A percentile compares a stretch with the other conserved stretches of the same genome.
These are phyloP conservation scores for Acrossocheilus wenchowensis DNA, from an alignment of 2,797 vertebrate species.

Conservation along the genomic window DNA sequence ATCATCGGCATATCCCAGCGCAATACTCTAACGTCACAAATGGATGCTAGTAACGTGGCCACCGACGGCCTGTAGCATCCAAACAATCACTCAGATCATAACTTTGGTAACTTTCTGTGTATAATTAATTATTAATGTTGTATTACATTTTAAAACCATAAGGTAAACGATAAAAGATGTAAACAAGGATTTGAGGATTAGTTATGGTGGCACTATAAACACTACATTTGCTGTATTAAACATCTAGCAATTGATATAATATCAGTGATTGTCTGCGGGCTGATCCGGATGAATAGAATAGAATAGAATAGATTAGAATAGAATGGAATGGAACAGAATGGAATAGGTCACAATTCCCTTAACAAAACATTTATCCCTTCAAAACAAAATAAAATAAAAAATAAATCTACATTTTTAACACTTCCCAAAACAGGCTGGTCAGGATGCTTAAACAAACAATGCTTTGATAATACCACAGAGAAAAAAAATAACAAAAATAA, in stretches of 20 bases:
- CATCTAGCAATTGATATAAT: neutral
- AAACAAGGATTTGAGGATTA: neutral
- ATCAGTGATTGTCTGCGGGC: neutral
- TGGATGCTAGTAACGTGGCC: neutral
- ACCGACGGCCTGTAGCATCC: neutral
- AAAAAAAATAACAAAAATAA: neutral
- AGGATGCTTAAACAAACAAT: neutral
- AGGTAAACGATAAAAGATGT: neutral
- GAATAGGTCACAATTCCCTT: too few relatives aligned
- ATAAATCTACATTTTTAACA: neutral
- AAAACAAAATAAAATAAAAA: neutral
- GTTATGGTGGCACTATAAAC: neutral
- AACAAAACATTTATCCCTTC: neutral
- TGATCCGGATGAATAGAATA: neutral
- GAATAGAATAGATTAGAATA: neutral
- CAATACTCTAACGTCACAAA: constrained; percentile 34
- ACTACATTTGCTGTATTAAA: neutral
- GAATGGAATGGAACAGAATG: neutral
- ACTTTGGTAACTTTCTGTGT: neutral
- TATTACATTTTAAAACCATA: neutral
- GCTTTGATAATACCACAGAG: neutral
- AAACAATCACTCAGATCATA: neutral
- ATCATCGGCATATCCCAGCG: constrained; percentile 4
- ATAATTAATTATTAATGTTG: neutral
- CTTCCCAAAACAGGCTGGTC: neutral